Evolutionary conservation across 2,797 vertebrate genomes (phyloP), one percentile per base, ranked within the genome.

Genomic region (Leuciscus waleckii): DNA sequence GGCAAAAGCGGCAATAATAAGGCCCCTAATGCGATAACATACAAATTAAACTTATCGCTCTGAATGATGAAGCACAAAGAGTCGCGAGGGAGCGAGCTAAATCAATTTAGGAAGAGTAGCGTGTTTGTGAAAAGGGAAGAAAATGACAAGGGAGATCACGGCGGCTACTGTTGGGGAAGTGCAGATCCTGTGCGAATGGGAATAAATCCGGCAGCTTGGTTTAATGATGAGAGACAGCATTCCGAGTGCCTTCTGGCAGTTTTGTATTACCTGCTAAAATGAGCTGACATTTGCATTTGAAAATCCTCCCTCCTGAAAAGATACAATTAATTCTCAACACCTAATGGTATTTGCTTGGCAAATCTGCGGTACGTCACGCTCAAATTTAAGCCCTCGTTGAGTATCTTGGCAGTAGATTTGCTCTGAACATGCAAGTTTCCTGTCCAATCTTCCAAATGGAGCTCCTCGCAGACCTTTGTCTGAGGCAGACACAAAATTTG

Each of bases 241-340:
- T 87, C 70, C 21, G 80, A 88, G 86, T 88, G 84, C 86, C 88
- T 88, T 83, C 83, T 79, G 86, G 85, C 89, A 88, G 87, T 90
- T 90, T 90, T 88, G 85, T 85, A 91, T 89, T 91, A 90, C 90
- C 89, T 86, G 82, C 86, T 89, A 88, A 92, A 91, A 91, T 82
- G 86, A 89, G 89, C 87, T 90, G 90, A 90, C 90, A 90, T 90
- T 87, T 88, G 90, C 88, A 89, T 90, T 89, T 88, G 89, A 88
- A 88, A 90, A 86, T 89, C 88, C 84, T 89, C 85, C 76, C 76
- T 86, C 71, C 81, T 49, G 81, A 88, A 87, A 90, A 89, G 86
- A 90, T 78, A 84, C 87, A 90, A 91, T 91, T 91, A 88, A 91
- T 91, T 89, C 82, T 86, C 78, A 79, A 88, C 86, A 83, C 81